Evolutionary conservation across 2,888 invertebrate species (phyloP).

Genomic region (Adela reaumurella): DNA sequence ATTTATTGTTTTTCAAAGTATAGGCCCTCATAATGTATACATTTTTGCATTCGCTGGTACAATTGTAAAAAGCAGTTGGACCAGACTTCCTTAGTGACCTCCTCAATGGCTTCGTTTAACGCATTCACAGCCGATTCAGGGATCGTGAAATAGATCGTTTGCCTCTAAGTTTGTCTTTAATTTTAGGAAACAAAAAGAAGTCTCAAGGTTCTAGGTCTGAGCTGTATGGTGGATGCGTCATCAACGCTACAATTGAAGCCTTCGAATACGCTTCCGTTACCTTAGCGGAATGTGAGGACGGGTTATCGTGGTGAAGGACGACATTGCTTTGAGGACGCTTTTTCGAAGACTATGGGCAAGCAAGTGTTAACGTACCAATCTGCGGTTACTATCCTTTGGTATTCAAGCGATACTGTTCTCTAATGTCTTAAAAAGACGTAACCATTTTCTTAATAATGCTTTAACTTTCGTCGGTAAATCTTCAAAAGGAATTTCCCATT

Average conservation of each 20-base stretch:
- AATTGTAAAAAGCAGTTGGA: background rate
- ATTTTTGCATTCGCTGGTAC: background rate
- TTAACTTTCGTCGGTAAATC: conserved; percentile 1
- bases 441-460: background rate
- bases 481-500: background rate
- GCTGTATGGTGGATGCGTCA: conserved; percentile 1
- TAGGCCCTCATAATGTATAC: background rate
- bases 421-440: background rate
- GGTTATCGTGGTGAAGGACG: conserved; percentile 1
- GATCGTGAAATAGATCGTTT: background rate
- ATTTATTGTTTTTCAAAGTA: background rate
- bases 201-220: background rate
- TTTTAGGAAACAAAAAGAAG: background rate
- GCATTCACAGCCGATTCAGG: background rate
- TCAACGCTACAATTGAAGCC: background rate
- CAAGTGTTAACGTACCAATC: background rate
- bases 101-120: background rate
- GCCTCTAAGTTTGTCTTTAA: background rate
- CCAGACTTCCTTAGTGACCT: background rate
- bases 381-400: background rate
- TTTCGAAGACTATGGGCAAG: background rate
- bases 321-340: background rate
- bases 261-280: background rate
- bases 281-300: background rate
- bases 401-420: background rate